phyloP scores from a whole-genome alignment of 2,113 vertebrate genomes.

The Chunga burmeisteri region DNA sequence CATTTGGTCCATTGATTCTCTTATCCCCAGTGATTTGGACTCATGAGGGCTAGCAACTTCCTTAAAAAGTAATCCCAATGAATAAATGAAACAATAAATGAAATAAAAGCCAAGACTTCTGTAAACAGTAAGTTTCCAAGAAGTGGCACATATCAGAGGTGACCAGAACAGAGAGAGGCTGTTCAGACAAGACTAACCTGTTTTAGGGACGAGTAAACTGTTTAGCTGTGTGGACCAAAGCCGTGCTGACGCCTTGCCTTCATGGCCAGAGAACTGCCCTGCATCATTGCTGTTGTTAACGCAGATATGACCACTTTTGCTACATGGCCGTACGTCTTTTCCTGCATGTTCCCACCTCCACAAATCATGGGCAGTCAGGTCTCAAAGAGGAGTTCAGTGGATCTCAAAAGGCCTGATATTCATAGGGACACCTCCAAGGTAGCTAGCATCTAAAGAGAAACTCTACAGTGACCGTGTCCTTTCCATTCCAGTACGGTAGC shows the following conservation, averaged over 20 bases:
- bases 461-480: background rate
- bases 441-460: background rate
- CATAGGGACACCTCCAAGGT: background rate
- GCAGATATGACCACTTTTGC: background rate
- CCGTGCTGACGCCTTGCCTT: background rate
- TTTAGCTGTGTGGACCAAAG: background rate
- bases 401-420: background rate
- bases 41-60: background rate
- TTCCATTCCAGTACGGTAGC: background rate
- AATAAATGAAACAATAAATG: background rate
- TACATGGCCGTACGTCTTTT: accelerated
- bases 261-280: background rate
- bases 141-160: background rate
- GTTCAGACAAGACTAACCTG: background rate
- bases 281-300: background rate
- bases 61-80: background rate
- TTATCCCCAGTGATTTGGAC: background rate
- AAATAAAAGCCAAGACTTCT: background rate
- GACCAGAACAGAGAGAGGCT: background rate
- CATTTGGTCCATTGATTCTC: background rate
- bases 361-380: background rate
- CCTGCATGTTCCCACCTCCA: background rate
- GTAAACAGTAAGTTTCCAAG: background rate
- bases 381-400: background rate
- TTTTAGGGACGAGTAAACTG: background rate